Conservation (phyloP, 2,113 vertebrate genomes). For the Oncorhynchus clarkii region DNA sequence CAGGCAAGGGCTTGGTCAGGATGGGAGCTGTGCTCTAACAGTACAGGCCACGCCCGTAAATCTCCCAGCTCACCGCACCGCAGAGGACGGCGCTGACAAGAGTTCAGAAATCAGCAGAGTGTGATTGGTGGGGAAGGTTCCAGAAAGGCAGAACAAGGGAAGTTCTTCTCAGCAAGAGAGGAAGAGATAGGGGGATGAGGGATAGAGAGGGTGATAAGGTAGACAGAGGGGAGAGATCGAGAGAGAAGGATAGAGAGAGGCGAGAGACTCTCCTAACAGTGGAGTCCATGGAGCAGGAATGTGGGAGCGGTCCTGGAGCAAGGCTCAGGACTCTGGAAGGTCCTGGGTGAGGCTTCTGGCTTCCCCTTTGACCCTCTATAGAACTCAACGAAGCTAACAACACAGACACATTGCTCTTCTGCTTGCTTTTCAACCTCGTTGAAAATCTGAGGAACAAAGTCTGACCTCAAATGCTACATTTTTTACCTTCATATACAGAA, state of each 20-base stretch:
- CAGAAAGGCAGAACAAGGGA: constrained; percentile 45
- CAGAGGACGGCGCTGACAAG: constrained; percentile 8
- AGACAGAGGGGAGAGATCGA: neutral
- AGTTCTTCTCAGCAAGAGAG: constrained; percentile 51
- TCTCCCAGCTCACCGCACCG: neutral
- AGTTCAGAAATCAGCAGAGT: constrained; percentile 52
- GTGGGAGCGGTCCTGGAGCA: neutral
- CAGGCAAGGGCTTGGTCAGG: constrained; percentile 41
- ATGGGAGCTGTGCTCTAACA: constrained; percentile 14
- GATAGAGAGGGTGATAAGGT: neutral
- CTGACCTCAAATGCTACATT: constrained; percentile 30
- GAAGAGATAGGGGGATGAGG: neutral
- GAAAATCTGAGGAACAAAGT: constrained; percentile 42
- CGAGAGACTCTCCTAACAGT: constrained; percentile 1
- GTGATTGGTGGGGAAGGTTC: constrained; percentile 27
- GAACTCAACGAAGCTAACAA: neutral
- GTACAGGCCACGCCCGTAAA: constrained; percentile 52
- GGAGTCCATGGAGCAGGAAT: neutral
- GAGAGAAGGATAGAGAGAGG: neutral
- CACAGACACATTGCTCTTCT: neutral
- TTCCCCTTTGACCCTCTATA: neutral
- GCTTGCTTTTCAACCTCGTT: neutral
- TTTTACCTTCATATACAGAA: constrained; percentile 47
- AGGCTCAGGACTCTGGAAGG: neutral
- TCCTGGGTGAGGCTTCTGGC: neutral